phyloP scores from a whole-genome alignment of 2,888 invertebrate species.

The Noctua janthina region DNA sequence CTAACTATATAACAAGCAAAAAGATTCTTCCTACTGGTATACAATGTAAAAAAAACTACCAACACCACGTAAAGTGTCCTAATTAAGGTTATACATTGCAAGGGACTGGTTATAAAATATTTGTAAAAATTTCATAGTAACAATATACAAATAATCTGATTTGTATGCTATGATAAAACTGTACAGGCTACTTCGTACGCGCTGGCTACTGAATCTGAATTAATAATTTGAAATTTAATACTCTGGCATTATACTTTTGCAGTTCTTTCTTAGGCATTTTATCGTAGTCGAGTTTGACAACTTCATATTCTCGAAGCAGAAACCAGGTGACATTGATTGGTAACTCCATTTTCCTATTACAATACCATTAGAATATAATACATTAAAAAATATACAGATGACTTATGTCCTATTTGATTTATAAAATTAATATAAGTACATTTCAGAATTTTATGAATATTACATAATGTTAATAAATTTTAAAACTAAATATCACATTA shows the following conservation, averaged over 20 bases:
- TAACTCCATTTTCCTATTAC: neutral
- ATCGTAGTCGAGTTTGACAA: neutral
- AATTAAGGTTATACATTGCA: neutral
- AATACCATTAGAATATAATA: neutral
- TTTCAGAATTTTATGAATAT: neutral
- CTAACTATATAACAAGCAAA: neutral
- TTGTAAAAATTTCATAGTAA: neutral
- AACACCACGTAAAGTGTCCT: slow-evolving; percentile 1
- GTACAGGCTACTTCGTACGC: neutral
- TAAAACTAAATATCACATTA: slow-evolving; percentile 44
- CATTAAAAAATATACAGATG: neutral
- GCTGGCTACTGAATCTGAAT: no score
- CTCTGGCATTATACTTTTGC: no score
- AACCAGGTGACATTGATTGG: neutral
- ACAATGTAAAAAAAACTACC: neutral
- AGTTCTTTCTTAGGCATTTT: neutral
- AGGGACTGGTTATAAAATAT: neutral
- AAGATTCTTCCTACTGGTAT: neutral
- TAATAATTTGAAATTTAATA: no score
- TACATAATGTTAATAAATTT: slow-evolving; percentile 25
- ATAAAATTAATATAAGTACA: neutral
- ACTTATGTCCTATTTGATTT: slow-evolving; percentile 6
- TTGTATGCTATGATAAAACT: neutral
- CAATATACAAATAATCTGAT: neutral
- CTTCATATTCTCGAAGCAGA: neutral